Conservation (phyloP, 2,113 vertebrate genomes). For the Takifugu bimaculatus region DNA sequence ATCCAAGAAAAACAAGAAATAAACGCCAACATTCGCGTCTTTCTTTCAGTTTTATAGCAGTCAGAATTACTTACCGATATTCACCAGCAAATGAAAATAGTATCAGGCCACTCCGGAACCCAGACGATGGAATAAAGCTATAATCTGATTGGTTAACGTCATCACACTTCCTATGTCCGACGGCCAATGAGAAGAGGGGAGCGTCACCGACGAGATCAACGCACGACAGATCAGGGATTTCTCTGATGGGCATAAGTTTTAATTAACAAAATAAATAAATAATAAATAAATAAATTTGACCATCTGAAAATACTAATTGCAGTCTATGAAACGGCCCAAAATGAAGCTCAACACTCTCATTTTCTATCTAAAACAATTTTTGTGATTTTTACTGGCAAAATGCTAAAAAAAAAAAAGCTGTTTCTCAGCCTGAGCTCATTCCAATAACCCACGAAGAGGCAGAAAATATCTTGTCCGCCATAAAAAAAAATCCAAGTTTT, state of each 20-base stretch:
- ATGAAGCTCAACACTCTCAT: too few relatives aligned
- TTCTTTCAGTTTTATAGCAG: background rate
- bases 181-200: constrained; percentile 36
- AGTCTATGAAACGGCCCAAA: too few relatives aligned
- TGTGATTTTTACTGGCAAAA: too few relatives aligned
- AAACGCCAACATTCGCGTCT: background rate
- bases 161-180: constrained; percentile 34
- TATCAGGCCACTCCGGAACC: constrained; percentile 54
- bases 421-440: too few relatives aligned
- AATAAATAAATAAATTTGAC: background rate
- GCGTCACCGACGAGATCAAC: background rate
- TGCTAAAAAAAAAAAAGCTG: too few relatives aligned
- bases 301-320: too few relatives aligned
- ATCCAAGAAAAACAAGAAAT: background rate
- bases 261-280: background rate
- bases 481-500: too few relatives aligned
- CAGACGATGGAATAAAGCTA: constrained; percentile 44
- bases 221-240: background rate
- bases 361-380: too few relatives aligned
- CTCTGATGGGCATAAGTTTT: background rate
- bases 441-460: too few relatives aligned
- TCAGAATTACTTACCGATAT: constrained; percentile 50
- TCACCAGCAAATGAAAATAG: constrained; percentile 42
- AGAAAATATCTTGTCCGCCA: too few relatives aligned
- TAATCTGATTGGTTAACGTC: constrained; percentile 58